Evolutionary conservation across 2,888 invertebrate genomes (phyloP).

Genomic region (Lysandra coridon): DNA sequence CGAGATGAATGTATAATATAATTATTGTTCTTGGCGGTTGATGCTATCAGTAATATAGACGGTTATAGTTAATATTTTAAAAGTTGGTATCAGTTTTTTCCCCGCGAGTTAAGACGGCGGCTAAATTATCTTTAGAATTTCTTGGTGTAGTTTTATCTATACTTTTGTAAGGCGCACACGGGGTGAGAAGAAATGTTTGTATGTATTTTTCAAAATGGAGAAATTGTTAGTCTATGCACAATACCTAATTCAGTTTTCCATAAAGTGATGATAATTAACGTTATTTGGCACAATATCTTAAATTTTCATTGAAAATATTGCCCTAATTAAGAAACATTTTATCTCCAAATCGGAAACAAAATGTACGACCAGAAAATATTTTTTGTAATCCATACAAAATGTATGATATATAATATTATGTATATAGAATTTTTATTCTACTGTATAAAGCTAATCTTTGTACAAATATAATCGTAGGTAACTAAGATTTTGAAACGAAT

Average conservation of each 20-base stretch:
- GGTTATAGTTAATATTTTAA: conserved; percentile 15
- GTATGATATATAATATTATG: conserved; percentile 7
- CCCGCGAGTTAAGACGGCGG: background rate
- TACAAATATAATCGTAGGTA: conserved; percentile 14
- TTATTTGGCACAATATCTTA: background rate
- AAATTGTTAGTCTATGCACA: background rate
- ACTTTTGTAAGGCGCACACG: background rate
- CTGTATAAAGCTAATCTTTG: conserved; percentile 10
- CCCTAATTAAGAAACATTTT: background rate
- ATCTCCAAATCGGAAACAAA: background rate
- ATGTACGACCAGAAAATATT: background rate
- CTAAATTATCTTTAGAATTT: conserved; percentile 15
- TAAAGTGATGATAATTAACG: background rate
- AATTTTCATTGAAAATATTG: background rate
- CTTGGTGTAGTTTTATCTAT: conserved; percentile 3
- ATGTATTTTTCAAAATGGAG: background rate
- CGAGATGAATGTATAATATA: conserved; percentile 5
- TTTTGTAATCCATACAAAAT: background rate
- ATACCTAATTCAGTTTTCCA: background rate
- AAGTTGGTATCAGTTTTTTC: background rate
- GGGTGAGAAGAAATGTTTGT: background rate
- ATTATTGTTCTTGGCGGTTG: conserved; percentile 20
- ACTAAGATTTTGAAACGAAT: conserved; percentile 2
- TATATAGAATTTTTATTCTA: conserved; percentile 7
- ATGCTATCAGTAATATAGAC: conserved; percentile 18